Evolutionary conservation across 2,888 invertebrate genomes (phyloP).

Genomic region (Heliconius aoede): DNA sequence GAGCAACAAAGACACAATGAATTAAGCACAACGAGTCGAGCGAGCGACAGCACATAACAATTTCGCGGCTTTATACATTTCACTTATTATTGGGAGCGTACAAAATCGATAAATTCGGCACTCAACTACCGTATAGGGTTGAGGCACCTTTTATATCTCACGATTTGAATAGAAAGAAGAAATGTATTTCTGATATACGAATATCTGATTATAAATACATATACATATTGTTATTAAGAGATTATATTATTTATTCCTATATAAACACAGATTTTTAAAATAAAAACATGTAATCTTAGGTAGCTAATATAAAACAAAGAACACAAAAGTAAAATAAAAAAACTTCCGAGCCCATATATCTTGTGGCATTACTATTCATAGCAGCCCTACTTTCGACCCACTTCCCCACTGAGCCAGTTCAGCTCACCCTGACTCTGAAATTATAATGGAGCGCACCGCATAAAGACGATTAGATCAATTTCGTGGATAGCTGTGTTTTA

Average conservation of each 20-base stretch:
- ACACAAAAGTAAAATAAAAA: conserved; percentile 3
- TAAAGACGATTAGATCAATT: conserved; percentile 51
- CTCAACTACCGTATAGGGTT: conserved; percentile 39
- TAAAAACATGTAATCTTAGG: background rate
- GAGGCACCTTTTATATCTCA: conserved; percentile 6
- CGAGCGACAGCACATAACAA: conserved; percentile 45
- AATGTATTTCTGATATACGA: no score
- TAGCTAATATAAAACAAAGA: background rate
- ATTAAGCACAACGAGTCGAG: conserved; percentile 8
- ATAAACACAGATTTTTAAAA: background rate
- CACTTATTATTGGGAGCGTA: conserved; percentile 51
- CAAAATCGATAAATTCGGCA: conserved; percentile 52
- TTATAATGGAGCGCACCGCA: conserved; percentile 51
- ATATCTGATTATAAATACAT: background rate
- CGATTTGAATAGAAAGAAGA: background rate
- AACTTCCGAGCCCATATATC: conserved; percentile 3
- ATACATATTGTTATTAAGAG: background rate
- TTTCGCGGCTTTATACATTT: conserved; percentile 52
- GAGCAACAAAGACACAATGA: conserved; percentile 14
- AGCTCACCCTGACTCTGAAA: conserved; percentile 54
- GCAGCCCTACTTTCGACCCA: conserved; percentile 50
- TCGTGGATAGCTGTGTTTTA: conserved; percentile 43
- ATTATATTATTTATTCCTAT: background rate
- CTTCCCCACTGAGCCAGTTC: conserved; percentile 48
- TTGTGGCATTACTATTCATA: conserved; percentile 26